Percentiles rank a stretch among this genome's conserved stretches.
Conservation (phyloP, 2,113 vertebrate species). For the Jacana jacana region DNA sequence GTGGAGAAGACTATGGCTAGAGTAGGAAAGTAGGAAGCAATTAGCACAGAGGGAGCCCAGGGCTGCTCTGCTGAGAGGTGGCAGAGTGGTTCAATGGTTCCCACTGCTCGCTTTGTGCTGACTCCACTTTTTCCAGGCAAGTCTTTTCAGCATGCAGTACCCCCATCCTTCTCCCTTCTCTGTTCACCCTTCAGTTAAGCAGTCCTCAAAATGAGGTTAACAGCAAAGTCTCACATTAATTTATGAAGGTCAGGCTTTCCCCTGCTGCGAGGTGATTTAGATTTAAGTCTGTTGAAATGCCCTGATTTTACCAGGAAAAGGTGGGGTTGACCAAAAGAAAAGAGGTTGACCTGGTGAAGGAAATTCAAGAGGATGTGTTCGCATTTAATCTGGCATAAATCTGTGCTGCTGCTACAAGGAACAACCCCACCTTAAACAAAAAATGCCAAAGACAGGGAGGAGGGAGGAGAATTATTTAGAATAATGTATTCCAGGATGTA, state of each 20-base stretch:
- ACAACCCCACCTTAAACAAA: slow-evolving; percentile 50
- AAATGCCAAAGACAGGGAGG: slow-evolving; percentile 9
- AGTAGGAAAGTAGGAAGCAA: not conserved
- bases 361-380: slow-evolving; percentile 6
- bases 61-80: not conserved
- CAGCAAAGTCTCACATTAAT: not conserved
- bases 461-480: not conserved
- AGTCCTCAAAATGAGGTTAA: not conserved
- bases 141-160: not conserved
- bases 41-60: not conserved
- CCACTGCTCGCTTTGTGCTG: not conserved
- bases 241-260: not conserved
- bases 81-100: not conserved
- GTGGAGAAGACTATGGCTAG: not conserved
- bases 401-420: slow-evolving; percentile 17
- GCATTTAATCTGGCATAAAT: slow-evolving; percentile 11
- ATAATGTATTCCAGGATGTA: slow-evolving; percentile 46
- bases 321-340: slow-evolving; percentile 21
- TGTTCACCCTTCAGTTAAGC: not conserved
- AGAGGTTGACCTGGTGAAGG: slow-evolving; percentile 16
- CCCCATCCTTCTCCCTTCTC: not conserved
- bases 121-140: not conserved
- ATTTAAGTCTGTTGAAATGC: not conserved
- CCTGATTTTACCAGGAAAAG: slow-evolving; percentile 2
- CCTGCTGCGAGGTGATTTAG: not conserved